Evolutionary conservation across 2,113 vertebrate species (phyloP).

Genomic region (Theristicus caerulescens): DNA sequence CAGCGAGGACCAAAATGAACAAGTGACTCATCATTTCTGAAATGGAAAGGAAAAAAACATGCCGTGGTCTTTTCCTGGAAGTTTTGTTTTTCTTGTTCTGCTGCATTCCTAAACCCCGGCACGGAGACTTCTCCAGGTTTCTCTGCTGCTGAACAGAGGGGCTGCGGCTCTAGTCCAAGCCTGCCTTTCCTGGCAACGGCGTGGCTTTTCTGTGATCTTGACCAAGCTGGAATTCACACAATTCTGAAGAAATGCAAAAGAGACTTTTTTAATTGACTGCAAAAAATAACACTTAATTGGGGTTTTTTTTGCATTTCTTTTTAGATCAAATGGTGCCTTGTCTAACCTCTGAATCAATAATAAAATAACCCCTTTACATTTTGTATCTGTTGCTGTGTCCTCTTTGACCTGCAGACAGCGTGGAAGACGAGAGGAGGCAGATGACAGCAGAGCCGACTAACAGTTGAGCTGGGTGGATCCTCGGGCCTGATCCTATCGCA

Average conservation of each 20-base stretch:
- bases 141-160: constrained; percentile 35
- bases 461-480: constrained; percentile 12
- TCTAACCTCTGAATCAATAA: constrained; percentile 75
- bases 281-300: constrained; percentile 24
- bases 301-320: constrained; percentile 69
- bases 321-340: constrained; percentile 77
- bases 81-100: constrained; percentile 41
- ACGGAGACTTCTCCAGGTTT: background rate
- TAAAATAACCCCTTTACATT: constrained; percentile 71
- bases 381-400: constrained; percentile 62
- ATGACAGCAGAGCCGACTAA: background rate
- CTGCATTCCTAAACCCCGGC: constrained; percentile 38
- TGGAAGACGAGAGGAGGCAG: background rate
- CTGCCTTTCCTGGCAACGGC: constrained; percentile 19
- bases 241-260: constrained; percentile 54
- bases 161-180: background rate
- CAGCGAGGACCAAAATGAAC: background rate
- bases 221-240: constrained; percentile 41
- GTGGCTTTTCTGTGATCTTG: constrained; percentile 41
- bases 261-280: constrained; percentile 15
- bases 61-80: constrained; percentile 4
- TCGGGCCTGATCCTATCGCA: constrained; percentile 10
- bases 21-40: background rate
- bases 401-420: constrained; percentile 16
- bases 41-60: background rate